Conservation (phyloP, 2,797 vertebrate genomes). For the Micrastur ruficollis region DNA sequence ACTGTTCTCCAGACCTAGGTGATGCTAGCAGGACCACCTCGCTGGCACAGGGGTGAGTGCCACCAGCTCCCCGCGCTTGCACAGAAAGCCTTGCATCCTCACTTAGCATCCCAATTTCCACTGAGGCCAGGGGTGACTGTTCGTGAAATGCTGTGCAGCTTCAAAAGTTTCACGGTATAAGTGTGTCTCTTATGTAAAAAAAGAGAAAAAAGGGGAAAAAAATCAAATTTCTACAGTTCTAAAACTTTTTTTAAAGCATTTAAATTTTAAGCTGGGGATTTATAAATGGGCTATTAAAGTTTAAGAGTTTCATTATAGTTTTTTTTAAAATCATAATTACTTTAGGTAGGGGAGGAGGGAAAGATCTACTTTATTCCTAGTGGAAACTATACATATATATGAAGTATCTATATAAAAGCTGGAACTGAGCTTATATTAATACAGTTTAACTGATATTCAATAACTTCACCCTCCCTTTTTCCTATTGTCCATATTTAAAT, state of each 20-base stretch:
- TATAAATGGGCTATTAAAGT: constrained; percentile 81
- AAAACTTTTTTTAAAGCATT: constrained; percentile 73
- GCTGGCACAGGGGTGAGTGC: not conserved
- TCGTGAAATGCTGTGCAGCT: not conserved
- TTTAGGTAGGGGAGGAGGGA: constrained; percentile 76
- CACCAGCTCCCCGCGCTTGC: not conserved
- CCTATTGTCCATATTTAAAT: constrained; percentile 97
- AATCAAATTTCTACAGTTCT: constrained; percentile 70
- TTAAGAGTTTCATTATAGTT: constrained; percentile 79
- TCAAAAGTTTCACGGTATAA: constrained; percentile 36
- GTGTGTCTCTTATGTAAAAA: constrained; percentile 34
- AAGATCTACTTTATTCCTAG: constrained; percentile 79
- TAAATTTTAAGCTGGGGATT: constrained; percentile 78
- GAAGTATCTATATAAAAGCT: constrained; percentile 80
- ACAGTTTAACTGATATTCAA: constrained; percentile 99
- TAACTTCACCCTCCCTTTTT: constrained; percentile 97
- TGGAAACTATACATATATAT: constrained; percentile 83
- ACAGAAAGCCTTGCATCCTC: not conserved
- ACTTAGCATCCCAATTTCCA: not conserved
- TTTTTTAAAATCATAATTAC: constrained; percentile 78
- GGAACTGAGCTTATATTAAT: constrained; percentile 92
- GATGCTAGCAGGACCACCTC: not conserved
- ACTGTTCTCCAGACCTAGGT: not conserved
- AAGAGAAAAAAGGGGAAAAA: not conserved
- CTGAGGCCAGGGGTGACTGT: not conserved